Evolutionary conservation across 1,140 invertebrate genomes (phyloP).

Genomic region (Diachasmimorpha longicaudata): DNA sequence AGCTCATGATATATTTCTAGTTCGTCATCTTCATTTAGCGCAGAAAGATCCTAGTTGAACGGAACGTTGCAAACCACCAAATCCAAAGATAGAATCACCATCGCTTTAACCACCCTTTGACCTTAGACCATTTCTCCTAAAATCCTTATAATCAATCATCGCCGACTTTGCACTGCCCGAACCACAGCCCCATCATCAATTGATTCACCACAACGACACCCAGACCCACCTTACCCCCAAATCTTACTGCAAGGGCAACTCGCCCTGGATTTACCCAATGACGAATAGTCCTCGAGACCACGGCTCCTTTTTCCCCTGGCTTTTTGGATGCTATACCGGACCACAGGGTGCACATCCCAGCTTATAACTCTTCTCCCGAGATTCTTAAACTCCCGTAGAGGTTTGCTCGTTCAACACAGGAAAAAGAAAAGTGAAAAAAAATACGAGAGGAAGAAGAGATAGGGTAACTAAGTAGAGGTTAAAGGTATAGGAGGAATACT

Average conservation of each 20-base stretch:
- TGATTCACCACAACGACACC: background rate
- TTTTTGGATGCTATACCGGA: background rate
- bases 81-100: too few relatives aligned
- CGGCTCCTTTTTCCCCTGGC: background rate
- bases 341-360: background rate
- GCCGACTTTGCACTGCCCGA: background rate
- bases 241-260: background rate
- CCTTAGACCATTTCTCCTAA: too few relatives aligned
- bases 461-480: background rate
- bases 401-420: background rate
- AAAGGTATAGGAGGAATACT: background rate
- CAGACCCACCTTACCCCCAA: background rate
- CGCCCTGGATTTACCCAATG: background rate
- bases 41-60: too few relatives aligned
- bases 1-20: too few relatives aligned
- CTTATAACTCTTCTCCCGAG: conserved; percentile 13
- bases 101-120: too few relatives aligned
- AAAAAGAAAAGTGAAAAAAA: background rate
- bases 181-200: background rate
- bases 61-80: too few relatives aligned
- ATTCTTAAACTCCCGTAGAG: conserved; percentile 11
- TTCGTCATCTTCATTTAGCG: too few relatives aligned
- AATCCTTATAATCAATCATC: background rate
- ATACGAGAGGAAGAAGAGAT: background rate
- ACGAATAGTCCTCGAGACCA: background rate